Evolutionary conservation across 2,113 vertebrate species (phyloP).

Genomic region (Gobiocypris rarus): DNA sequence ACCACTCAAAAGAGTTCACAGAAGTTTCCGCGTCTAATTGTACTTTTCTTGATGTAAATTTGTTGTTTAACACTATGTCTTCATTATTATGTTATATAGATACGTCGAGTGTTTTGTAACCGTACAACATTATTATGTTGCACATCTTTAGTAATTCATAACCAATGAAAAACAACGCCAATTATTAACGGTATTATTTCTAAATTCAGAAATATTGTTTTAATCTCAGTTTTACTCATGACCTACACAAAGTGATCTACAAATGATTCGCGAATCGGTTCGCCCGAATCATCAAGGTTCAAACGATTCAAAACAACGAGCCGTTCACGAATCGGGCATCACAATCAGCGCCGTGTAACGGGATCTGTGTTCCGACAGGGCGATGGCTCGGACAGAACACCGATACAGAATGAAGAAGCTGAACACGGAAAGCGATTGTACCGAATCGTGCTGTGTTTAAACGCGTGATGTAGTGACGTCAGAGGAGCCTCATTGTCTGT

Average conservation of each 20-base stretch:
- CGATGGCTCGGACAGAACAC: not conserved
- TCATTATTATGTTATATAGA: not conserved
- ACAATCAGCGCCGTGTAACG: not conserved
- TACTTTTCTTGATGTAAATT: too few species aligned
- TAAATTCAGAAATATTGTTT: not conserved
- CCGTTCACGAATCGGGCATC: not conserved
- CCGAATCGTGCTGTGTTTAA: not conserved
- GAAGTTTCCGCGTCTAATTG: not conserved
- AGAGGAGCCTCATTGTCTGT: constrained; percentile 1
- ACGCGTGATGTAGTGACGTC: not conserved
- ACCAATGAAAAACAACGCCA: not conserved
- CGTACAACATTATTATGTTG: not conserved
- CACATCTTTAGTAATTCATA: not conserved
- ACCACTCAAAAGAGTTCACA: not conserved
- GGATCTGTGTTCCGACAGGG: not conserved
- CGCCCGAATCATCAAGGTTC: not conserved
- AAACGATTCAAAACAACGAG: not conserved
- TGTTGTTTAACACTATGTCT: not conserved
- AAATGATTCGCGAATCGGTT: not conserved
- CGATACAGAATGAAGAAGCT: not conserved
- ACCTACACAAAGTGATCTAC: too few species aligned
- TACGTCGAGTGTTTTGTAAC: not conserved
- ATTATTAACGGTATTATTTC: not conserved
- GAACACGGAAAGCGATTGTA: not conserved
- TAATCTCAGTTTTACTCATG: not conserved